Conservation (phyloP, 2,113 vertebrate species). For the Anser cygnoides region DNA sequence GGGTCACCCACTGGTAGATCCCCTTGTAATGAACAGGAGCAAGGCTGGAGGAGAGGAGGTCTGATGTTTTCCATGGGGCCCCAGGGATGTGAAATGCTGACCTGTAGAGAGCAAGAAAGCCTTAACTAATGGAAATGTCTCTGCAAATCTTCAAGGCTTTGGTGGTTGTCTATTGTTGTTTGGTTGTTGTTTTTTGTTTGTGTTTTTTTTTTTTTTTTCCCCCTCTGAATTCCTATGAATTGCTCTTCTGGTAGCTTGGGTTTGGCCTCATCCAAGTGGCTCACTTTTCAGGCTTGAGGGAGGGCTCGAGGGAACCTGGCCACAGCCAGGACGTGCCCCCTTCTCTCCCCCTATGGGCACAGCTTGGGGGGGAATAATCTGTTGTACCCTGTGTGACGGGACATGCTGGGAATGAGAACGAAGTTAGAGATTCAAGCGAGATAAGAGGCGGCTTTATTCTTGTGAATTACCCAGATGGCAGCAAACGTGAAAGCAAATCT, state of each 20-base stretch:
- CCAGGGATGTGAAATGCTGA: not conserved
- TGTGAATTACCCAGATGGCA: not conserved
- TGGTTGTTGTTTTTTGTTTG: too few species aligned
- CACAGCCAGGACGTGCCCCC: accelerated
- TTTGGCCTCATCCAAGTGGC: not conserved
- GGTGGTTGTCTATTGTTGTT: not conserved
- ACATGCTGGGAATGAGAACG: not conserved
- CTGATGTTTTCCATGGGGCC: not conserved
- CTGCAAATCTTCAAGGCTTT: not conserved
- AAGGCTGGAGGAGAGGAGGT: not conserved
- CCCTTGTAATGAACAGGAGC: not conserved
- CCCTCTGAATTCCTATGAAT: not conserved
- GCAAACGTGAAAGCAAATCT: not conserved
- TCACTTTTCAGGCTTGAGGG: not conserved
- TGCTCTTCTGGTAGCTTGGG: not conserved
- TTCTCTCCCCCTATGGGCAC: not conserved
- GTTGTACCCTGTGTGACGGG: not conserved
- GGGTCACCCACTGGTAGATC: not conserved
- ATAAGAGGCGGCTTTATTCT: not conserved
- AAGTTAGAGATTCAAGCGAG: not conserved
- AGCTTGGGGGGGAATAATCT: not conserved
- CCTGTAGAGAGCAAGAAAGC: not conserved
- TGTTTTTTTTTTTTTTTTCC: not conserved
- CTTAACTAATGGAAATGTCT: not conserved
- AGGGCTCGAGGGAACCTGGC: not conserved